Evolutionary conservation across 2,797 vertebrate genomes (phyloP).

Genomic region (Diplodus sargus): DNA sequence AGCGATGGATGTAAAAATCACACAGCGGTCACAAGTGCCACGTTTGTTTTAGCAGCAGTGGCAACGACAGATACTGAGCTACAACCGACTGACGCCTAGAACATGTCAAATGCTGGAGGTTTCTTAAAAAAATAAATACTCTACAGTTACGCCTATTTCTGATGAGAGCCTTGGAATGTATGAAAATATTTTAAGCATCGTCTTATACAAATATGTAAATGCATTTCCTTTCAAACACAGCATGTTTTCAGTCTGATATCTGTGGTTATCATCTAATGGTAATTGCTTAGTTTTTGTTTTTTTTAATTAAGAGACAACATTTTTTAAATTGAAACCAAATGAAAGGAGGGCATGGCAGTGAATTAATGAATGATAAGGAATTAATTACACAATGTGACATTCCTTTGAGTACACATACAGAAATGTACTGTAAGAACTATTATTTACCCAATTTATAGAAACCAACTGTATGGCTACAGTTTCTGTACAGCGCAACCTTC

Average conservation of each 20-base stretch:
- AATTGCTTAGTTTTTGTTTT: neutral
- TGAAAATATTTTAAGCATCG: slow-evolving; percentile 55
- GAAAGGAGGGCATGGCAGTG: neutral
- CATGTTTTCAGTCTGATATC: neutral
- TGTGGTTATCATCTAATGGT: neutral
- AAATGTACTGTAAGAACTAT: slow-evolving; percentile 11
- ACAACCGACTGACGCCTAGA: slow-evolving; percentile 10
- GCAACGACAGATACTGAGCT: slow-evolving; percentile 5
- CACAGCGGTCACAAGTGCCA: slow-evolving; percentile 24
- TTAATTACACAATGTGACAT: slow-evolving; percentile 26
- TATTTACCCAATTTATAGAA: slow-evolving; percentile 1
- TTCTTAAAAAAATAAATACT: slow-evolving; percentile 56
- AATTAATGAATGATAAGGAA: slow-evolving; percentile 9
- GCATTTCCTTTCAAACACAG: slow-evolving; percentile 7
- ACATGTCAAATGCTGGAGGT: slow-evolving; percentile 22
- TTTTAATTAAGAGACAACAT: neutral
- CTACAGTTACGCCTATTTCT: slow-evolving; percentile 19
- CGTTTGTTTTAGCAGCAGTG: slow-evolving; percentile 46
- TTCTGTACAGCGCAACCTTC: slow-evolving; percentile 21
- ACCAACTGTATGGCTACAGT: slow-evolving; percentile 20
- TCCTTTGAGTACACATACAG: slow-evolving; percentile 11
- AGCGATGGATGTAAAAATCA: neutral
- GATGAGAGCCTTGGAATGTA: slow-evolving; percentile 69
- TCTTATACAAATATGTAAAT: slow-evolving; percentile 29
- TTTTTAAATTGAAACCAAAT: slow-evolving; percentile 14